Evolutionary conservation across 2,797 vertebrate genomes (phyloP).

Genomic region (Pseudopleuronectes americanus): DNA sequence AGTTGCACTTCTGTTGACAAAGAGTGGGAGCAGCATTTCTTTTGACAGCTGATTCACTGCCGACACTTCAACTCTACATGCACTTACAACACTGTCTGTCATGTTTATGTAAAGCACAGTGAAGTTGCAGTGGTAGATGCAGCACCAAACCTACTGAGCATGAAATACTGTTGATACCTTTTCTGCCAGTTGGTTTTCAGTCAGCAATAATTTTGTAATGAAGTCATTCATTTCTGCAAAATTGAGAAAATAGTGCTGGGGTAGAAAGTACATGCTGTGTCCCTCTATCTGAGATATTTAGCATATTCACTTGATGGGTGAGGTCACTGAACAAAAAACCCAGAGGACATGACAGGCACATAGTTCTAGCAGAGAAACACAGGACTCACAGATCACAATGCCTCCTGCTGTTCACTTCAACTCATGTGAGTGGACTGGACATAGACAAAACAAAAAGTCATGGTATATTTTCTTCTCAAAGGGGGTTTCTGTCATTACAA

Average conservation of each 20-base stretch:
- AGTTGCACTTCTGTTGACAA: slow-evolving; percentile 29
- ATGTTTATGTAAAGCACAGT: slow-evolving; percentile 24
- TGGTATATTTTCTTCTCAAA: no score
- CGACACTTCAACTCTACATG: slow-evolving; percentile 30
- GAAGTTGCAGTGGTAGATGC: neutral
- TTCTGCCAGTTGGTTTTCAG: no score
- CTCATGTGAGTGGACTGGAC: no score
- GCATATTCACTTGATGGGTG: neutral
- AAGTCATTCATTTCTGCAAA: neutral
- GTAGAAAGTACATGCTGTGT: neutral
- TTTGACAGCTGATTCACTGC: slow-evolving; percentile 11
- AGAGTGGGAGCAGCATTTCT: slow-evolving; percentile 35
- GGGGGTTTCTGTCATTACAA: no score
- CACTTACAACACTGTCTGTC: slow-evolving; percentile 20
- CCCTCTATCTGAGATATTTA: neutral
- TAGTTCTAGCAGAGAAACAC: no score
- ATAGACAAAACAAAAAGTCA: no score
- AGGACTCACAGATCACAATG: no score
- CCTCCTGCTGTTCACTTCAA: no score
- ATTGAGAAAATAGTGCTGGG: neutral
- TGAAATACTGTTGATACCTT: neutral
- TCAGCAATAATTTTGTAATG: neutral
- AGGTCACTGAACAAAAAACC: neutral
- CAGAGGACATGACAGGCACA: neutral
- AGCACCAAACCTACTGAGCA: neutral